phyloP scores from a whole-genome alignment of 2,888 invertebrate genomes.

The Trichogramma dendrolimi region DNA sequence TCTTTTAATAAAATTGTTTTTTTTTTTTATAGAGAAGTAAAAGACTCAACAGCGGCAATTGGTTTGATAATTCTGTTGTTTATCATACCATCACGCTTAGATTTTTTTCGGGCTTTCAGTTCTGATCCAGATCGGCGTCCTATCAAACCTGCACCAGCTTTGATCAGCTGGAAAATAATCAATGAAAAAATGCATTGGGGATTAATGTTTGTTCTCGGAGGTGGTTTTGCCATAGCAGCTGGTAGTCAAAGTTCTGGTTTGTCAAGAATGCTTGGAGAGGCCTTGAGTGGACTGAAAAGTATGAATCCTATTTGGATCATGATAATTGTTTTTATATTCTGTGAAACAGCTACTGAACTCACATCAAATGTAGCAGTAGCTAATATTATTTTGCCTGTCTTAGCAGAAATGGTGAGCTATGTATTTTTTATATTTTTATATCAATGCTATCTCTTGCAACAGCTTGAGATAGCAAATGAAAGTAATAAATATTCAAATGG shows the following conservation, averaged over 20 bases:
- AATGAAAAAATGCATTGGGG: constrained; percentile 89
- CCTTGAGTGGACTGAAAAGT: constrained; percentile 63
- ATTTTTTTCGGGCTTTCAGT: constrained; percentile 68
- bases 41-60: constrained; percentile 79
- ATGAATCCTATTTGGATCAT: constrained; percentile 66
- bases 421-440: neutral
- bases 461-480: neutral
- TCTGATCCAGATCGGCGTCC: constrained; percentile 57
- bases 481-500: neutral
- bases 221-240: constrained; percentile 87
- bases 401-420: constrained; percentile 70
- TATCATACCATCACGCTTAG: constrained; percentile 73
- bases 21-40: constrained; percentile 60
- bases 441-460: neutral
- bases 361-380: constrained; percentile 89
- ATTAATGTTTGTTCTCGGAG: constrained; percentile 79
- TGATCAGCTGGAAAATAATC: constrained; percentile 80
- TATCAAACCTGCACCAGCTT: constrained; percentile 62
- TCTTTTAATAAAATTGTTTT: constrained; percentile 4
- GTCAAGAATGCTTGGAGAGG: constrained; percentile 69
- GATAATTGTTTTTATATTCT: constrained; percentile 71
- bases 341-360: constrained; percentile 81
- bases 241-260: constrained; percentile 78
- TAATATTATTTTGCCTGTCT: constrained; percentile 79
- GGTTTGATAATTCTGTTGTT: constrained; percentile 80